phyloP scores from a whole-genome alignment of 2,888 invertebrate species.

The Torymus texanus region DNA sequence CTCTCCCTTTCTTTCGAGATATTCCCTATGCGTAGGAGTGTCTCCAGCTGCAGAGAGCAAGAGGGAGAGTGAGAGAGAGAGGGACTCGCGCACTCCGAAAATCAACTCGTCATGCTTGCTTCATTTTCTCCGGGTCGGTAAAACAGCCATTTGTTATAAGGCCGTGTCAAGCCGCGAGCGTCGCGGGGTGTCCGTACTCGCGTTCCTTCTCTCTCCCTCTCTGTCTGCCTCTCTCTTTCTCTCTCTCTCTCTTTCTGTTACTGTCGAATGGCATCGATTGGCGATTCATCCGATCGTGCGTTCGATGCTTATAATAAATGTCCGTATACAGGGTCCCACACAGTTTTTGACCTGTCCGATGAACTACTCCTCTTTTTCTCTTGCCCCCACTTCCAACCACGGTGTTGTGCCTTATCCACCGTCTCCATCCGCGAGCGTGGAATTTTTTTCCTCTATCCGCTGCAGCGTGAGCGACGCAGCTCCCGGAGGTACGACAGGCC shows the following conservation, averaged over 20 bases:
- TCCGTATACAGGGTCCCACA: slow-evolving; percentile 52
- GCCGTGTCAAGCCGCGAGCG: slow-evolving; percentile 67
- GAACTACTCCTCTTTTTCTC: slow-evolving; percentile 24
- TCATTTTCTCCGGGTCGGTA: slow-evolving; percentile 75
- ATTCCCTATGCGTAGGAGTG: slow-evolving; percentile 58
- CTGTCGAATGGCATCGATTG: slow-evolving; percentile 72
- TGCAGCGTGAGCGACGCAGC: slow-evolving; percentile 1
- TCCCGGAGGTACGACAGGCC: not conserved
- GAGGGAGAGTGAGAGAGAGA: too few species aligned
- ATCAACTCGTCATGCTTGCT: slow-evolving; percentile 75
- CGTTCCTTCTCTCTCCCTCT: slow-evolving; percentile 1
- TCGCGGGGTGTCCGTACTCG: slow-evolving; percentile 50
- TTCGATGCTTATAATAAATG: slow-evolving; percentile 67
- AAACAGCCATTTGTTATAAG: slow-evolving; percentile 74
- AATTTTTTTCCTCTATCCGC: slow-evolving; percentile 17
- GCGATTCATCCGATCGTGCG: slow-evolving; percentile 71
- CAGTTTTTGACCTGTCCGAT: slow-evolving; percentile 44
- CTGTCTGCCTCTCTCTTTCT: slow-evolving; percentile 54
- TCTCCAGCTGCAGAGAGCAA: slow-evolving; percentile 41
- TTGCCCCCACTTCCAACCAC: not conserved
- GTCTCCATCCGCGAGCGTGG: not conserved
- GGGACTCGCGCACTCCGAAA: slow-evolving; percentile 67
- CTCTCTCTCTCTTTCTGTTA: slow-evolving; percentile 48
- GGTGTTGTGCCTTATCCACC: not conserved
- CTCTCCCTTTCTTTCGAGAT: slow-evolving; percentile 52